Conservation (phyloP, 2,797 vertebrate species). For the Microtus obscurus region DNA sequence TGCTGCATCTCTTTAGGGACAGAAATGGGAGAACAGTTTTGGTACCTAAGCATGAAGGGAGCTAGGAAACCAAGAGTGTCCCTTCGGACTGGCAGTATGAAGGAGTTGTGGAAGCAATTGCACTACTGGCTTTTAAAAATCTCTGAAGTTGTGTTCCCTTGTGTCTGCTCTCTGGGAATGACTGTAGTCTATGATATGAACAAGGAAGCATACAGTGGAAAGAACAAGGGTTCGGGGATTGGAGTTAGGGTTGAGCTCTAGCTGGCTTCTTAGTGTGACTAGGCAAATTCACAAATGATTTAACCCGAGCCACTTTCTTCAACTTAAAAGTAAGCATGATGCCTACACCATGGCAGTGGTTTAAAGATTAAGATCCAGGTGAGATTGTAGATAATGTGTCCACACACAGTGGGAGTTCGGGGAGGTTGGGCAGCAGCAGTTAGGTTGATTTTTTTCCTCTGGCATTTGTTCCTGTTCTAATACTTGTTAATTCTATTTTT, state of each 20-base stretch:
- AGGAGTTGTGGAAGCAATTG: neutral
- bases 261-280: conserved; percentile 15
- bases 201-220: neutral
- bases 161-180: neutral
- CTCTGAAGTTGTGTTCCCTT: neutral
- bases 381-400: conserved; percentile 44
- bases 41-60: conserved; percentile 60
- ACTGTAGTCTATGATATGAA: neutral
- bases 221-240: neutral
- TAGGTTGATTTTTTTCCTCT: conserved; percentile 36
- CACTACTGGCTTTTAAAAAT: neutral
- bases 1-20: conserved; percentile 46
- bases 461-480: conserved; percentile 43
- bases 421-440: neutral
- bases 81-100: neutral
- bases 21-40: conserved; percentile 61
- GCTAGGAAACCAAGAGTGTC: neutral
- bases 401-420: neutral
- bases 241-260: conserved; percentile 43
- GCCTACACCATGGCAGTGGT: neutral
- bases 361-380: conserved; percentile 27
- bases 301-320: neutral
- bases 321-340: conserved; percentile 52
- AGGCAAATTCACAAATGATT: conserved; percentile 35
- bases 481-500: conserved; percentile 53